A percentile compares a stretch with the other conserved stretches of the same genome.
These are phyloP conservation scores for Lycophotia porphyrea DNA, from an alignment of 2,888 invertebrate species.

Conservation along the genomic window DNA sequence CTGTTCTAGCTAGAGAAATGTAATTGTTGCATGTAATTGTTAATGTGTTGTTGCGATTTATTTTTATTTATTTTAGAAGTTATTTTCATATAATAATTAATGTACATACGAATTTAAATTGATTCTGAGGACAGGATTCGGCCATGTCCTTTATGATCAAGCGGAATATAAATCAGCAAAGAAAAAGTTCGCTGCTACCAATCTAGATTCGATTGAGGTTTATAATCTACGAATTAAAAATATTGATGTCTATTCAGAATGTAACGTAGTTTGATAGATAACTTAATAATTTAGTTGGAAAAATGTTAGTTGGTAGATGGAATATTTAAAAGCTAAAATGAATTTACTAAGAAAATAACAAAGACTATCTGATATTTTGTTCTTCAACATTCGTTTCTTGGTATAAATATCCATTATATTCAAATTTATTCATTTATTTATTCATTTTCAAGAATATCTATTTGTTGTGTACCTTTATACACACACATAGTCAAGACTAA, in stretches of 20 bases:
- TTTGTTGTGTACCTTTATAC: neutral
- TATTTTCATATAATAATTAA: too few species aligned
- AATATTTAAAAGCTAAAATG: neutral
- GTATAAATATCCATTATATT: neutral
- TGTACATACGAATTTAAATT: too few species aligned
- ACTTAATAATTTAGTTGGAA: neutral
- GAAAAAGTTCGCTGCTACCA: neutral
- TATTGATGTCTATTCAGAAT: slow-evolving; percentile 7
- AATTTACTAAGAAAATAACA: neutral
- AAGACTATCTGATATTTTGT: neutral
- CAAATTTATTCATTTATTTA: too few species aligned
- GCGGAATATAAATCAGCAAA: slow-evolving; percentile 4
- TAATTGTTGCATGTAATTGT: too few species aligned
- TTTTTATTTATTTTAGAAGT: too few species aligned
- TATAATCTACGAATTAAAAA: neutral
- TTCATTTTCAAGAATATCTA: neutral
- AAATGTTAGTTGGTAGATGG: neutral
- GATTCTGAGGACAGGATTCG: too few species aligned
- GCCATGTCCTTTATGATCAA: slow-evolving; percentile 20
- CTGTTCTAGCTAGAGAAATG: too few species aligned
- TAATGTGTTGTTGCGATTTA: too few species aligned
- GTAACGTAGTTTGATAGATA: neutral
- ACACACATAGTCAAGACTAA: neutral
- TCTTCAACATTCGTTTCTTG: neutral
- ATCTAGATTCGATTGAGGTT: slow-evolving; percentile 5